phyloP scores from a whole-genome alignment of 2,888 invertebrate species.

The Epinotia brunnichana region DNA sequence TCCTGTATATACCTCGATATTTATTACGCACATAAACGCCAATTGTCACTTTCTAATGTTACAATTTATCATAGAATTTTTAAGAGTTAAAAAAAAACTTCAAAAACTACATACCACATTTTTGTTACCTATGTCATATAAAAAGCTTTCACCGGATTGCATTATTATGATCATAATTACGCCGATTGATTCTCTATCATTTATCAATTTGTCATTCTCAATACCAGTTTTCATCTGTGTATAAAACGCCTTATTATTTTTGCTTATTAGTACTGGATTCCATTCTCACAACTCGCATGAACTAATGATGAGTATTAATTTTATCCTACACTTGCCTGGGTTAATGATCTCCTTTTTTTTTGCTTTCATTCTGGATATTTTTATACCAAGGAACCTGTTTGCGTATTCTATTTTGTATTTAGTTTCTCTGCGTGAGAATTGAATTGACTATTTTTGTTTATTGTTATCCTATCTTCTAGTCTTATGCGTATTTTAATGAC shows the following conservation, averaged over 20 bases:
- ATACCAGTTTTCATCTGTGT: constrained; percentile 22
- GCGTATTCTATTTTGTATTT: constrained; percentile 31
- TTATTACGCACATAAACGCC: neutral
- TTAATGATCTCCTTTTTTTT: constrained; percentile 39
- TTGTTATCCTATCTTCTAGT: neutral
- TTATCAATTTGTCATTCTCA: neutral
- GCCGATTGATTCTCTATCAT: neutral
- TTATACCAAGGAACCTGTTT: constrained; percentile 21
- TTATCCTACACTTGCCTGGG: constrained; percentile 42
- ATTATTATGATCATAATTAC: neutral
- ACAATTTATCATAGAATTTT: neutral
- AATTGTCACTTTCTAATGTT: neutral
- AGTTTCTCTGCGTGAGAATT: constrained; percentile 12
- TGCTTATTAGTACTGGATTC: constrained; percentile 28
- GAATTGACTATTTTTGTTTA: neutral
- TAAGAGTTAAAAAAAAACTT: neutral
- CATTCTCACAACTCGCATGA: constrained; percentile 37
- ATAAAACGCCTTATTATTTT: constrained; percentile 28
- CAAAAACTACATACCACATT: neutral
- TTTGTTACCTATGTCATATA: neutral
- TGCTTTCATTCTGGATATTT: constrained; percentile 39
- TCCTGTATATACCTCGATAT: neutral
- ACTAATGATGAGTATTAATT: constrained; percentile 44
- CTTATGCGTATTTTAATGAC: neutral
- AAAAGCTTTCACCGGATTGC: neutral